Conservation (phyloP, 2,888 invertebrate species). For the Drosophila lutescens region DNA sequence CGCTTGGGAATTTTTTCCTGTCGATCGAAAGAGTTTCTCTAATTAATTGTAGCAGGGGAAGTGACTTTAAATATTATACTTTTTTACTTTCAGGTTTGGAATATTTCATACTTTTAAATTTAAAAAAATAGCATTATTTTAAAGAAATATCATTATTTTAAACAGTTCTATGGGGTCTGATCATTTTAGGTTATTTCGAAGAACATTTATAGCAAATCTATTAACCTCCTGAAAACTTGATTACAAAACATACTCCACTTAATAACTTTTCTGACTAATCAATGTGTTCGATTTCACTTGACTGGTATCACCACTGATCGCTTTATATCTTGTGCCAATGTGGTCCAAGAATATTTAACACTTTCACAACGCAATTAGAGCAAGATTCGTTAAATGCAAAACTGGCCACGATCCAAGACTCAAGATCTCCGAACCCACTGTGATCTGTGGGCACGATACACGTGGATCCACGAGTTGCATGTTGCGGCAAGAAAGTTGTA, state of each 20-base stretch:
- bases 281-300: conserved; percentile 30
- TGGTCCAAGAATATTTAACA: conserved; percentile 68
- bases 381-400: conserved; percentile 53
- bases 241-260: not conserved
- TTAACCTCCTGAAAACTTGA: too few relatives aligned
- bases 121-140: too few relatives aligned
- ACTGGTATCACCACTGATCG: conserved; percentile 4
- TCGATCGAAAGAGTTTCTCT: conserved; percentile 38
- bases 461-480: conserved; percentile 44
- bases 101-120: too few relatives aligned
- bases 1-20: conserved; percentile 24
- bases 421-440: conserved; percentile 9
- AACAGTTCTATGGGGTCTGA: too few relatives aligned
- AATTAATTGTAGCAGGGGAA: conserved; percentile 20
- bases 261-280: not conserved
- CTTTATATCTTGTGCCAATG: conserved; percentile 36
- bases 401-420: conserved; percentile 25
- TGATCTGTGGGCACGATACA: not conserved
- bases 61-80: not conserved
- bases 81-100: too few relatives aligned
- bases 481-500: conserved; percentile 42
- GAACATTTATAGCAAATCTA: not conserved
- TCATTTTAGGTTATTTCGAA: too few relatives aligned
- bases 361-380: conserved; percentile 75
- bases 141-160: too few relatives aligned